A percentile compares a stretch with the other conserved stretches of the same genome.
Evolutionary conservation across 2,113 vertebrate genomes (phyloP).

Genomic region (Platysteira castanea): DNA sequence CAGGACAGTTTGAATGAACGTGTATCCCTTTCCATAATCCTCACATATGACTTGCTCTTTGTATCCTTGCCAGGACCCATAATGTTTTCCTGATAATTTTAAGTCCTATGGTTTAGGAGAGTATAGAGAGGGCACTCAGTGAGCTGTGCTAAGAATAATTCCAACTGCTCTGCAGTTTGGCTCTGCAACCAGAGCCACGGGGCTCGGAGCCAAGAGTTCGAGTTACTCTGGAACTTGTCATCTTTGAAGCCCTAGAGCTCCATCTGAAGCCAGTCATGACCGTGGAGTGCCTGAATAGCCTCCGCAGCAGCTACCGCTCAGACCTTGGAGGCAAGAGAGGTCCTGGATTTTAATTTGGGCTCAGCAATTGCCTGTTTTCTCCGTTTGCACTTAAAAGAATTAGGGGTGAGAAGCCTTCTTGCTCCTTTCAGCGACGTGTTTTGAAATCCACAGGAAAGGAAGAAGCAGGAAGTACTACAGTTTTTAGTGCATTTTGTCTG

Average conservation of each 20-base stretch:
- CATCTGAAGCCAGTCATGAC: constrained; percentile 49
- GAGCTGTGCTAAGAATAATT: constrained; percentile 64
- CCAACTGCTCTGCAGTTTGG: constrained; percentile 56
- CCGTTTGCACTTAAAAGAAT: neutral
- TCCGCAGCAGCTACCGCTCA: neutral
- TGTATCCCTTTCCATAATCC: neutral
- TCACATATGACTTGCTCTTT: neutral
- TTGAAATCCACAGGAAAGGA: neutral
- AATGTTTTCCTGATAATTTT: constrained; percentile 38
- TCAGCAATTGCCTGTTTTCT: neutral
- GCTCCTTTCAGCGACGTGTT: neutral
- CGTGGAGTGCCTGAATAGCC: neutral
- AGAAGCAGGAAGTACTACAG: neutral
- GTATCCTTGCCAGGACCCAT: neutral
- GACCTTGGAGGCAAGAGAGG: neutral
- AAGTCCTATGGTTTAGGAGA: constrained; percentile 26
- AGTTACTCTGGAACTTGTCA: constrained; percentile 52
- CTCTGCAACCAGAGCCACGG: constrained; percentile 45
- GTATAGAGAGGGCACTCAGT: constrained; percentile 32
- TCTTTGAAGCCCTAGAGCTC: constrained; percentile 53
- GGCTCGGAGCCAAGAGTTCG: constrained; percentile 47
- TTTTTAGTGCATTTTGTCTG: neutral
- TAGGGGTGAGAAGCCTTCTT: neutral
- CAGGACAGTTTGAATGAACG: neutral
- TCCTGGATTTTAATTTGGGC: neutral